Percentiles rank a stretch among this genome's conserved stretches.
phyloP scores from a whole-genome alignment of 2,113 vertebrate genomes.

The Chionis minor region DNA sequence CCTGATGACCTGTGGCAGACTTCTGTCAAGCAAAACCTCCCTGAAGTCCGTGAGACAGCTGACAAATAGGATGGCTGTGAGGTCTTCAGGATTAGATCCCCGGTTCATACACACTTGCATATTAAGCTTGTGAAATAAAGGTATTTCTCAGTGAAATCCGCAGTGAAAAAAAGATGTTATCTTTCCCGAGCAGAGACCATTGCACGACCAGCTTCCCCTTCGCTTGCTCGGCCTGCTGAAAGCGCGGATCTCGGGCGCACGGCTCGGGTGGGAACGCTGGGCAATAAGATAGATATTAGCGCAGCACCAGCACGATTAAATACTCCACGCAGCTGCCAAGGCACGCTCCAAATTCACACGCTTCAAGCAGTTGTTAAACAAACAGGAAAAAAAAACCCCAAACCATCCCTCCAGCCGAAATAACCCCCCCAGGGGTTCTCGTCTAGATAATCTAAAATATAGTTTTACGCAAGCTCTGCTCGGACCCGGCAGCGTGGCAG shows the following conservation, averaged over 20 bases:
- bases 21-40: not conserved
- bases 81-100: not conserved
- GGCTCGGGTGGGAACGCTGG: not conserved
- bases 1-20: not conserved
- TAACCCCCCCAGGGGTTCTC: not conserved
- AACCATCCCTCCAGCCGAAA: not conserved
- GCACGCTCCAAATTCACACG: accelerated
- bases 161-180: not conserved
- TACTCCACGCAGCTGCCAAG: not conserved
- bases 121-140: not conserved
- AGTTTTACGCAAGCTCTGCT: not conserved
- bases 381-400: not conserved
- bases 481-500: not conserved
- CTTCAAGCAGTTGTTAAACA: not conserved
- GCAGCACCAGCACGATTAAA: not conserved
- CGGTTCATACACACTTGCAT: not conserved
- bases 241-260: not conserved
- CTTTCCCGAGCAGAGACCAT: not conserved
- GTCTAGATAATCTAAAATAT: not conserved
- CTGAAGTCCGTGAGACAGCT: not conserved
- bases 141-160: not conserved
- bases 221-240: not conserved
- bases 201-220: not conserved
- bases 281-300: not conserved
- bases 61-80: not conserved